Percentiles rank a stretch among this genome's conserved stretches.
phyloP scores from a whole-genome alignment of 2,888 invertebrate species.

The Nebria brevicollis region DNA sequence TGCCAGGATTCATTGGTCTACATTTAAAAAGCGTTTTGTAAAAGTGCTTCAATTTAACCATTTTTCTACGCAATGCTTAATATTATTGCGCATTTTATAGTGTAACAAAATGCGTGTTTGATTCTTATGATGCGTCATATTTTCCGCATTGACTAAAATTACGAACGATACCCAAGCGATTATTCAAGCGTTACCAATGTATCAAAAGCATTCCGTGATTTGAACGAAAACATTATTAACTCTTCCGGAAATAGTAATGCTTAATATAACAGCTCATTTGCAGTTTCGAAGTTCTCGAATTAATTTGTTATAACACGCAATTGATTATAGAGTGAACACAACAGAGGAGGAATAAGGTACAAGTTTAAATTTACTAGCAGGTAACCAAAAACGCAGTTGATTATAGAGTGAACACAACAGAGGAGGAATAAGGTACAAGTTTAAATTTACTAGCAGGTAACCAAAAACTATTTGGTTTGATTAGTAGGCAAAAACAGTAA shows the following conservation, averaged over 20 bases:
- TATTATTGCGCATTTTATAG: too few species aligned
- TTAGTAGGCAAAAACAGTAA: background rate
- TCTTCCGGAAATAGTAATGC: background rate
- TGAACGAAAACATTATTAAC: background rate
- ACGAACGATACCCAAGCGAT: background rate
- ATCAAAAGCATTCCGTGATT: background rate
- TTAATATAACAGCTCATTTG: background rate
- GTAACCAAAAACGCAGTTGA: conserved; percentile 1
- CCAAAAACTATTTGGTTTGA: background rate
- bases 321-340: conserved; percentile 1
- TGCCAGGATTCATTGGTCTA: too few species aligned
- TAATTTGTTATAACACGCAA: background rate
- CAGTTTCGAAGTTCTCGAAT: background rate
- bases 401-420: background rate
- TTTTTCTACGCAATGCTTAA: too few species aligned
- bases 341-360: background rate
- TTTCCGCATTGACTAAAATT: background rate
- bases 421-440: background rate
- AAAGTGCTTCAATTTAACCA: too few species aligned
- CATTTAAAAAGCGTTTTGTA: too few species aligned
- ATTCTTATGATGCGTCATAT: background rate
- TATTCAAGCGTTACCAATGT: background rate
- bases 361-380: too few species aligned
- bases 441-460: background rate
- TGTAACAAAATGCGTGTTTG: background rate